These are phyloP conservation scores for Lysandra bellargus DNA, from an alignment of 2,888 invertebrate species.

Conservation along the genomic window DNA sequence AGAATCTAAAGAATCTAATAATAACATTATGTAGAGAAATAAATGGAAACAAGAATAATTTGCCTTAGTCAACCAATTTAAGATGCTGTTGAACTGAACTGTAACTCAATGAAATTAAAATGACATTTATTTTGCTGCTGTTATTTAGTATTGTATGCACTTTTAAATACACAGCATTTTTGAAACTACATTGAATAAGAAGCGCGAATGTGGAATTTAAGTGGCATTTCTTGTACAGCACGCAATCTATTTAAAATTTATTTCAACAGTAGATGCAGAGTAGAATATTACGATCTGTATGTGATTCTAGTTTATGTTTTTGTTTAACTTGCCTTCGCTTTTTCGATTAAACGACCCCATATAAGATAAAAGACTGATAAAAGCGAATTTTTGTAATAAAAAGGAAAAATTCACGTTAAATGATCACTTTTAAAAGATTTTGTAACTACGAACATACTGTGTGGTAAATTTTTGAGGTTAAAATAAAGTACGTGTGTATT, in stretches of 20 bases:
- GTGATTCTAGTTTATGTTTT: conserved; percentile 6
- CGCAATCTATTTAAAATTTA: conserved; percentile 1
- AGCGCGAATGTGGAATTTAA: conserved; percentile 5
- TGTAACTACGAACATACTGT: conserved; percentile 45
- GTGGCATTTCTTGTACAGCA: conserved; percentile 24
- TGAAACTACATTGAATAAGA: conserved; percentile 17
- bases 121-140: background rate
- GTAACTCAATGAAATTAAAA: background rate
- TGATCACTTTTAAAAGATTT: conserved; percentile 47
- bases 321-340: conserved; percentile 37
- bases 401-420: conserved; percentile 49
- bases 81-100: too few relatives aligned
- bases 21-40: background rate
- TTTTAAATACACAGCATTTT: background rate
- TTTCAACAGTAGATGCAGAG: background rate
- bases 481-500: conserved; percentile 33
- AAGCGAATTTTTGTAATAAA: conserved; percentile 66
- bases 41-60: background rate
- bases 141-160: background rate
- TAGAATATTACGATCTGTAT: background rate
- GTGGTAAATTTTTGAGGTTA: conserved; percentile 34
- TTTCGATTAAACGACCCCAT: conserved; percentile 46
- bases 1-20: background rate
- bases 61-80: background rate
- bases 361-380: conserved; percentile 69